A percentile compares a stretch with the other conserved stretches of the same genome.
Conservation (phyloP, 2,888 invertebrate species). For the Zele albiditarsus region DNA sequence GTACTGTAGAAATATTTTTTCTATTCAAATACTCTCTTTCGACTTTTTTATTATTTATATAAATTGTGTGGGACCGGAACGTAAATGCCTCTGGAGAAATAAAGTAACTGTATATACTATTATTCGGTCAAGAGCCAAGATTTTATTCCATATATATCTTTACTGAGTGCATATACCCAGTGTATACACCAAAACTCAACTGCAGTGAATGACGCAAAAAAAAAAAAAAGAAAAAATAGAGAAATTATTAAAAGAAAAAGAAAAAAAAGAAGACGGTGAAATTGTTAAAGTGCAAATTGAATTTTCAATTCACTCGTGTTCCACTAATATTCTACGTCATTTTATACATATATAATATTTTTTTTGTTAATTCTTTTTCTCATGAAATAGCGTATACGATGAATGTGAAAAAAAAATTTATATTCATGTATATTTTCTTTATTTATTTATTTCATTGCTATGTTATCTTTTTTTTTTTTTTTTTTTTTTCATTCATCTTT, state of each 20-base stretch:
- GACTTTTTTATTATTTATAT: not conserved
- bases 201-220: not conserved
- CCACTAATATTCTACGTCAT: not conserved
- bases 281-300: not conserved
- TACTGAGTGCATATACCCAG: not conserved
- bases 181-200: not conserved
- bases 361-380: slow-evolving; percentile 35
- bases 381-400: not conserved
- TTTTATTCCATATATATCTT: not conserved
- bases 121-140: slow-evolving; percentile 44
- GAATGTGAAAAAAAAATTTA: not conserved
- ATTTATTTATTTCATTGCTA: not conserved
- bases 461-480: no score
- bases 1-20: not conserved
- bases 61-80: slow-evolving; percentile 56
- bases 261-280: not conserved
- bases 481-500: not conserved
- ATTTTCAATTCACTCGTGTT: not conserved
- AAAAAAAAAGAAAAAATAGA: not conserved
- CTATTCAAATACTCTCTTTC: not conserved
- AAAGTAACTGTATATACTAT: slow-evolving; percentile 60
- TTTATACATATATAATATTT: not conserved
- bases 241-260: not conserved
- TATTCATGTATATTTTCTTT: not conserved
- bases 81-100: slow-evolving; percentile 60